A percentile compares a stretch with the other conserved stretches of the same genome.
Evolutionary conservation across 2,113 vertebrate genomes (phyloP).

Genomic region (Notarius lentiginosus): DNA sequence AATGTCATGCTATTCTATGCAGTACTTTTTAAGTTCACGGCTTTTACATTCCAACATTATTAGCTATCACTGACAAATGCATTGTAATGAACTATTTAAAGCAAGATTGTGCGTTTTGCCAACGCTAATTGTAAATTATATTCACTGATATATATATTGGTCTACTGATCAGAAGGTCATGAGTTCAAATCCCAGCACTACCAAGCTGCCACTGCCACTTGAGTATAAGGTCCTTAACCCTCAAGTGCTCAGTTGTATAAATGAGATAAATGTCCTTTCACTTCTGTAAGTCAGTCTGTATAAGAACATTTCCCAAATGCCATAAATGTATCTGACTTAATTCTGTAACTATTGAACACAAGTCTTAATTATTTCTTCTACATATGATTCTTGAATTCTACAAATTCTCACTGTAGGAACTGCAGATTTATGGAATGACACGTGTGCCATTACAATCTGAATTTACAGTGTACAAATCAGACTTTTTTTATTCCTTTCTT

Average conservation of each 20-base stretch:
- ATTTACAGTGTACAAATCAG: background rate
- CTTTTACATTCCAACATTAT: background rate
- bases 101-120: background rate
- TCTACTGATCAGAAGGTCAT: background rate
- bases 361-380: background rate
- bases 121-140: background rate
- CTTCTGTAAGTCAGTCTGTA: background rate
- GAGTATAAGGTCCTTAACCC: too few relatives aligned
- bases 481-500: background rate
- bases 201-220: background rate
- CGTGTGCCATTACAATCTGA: background rate
- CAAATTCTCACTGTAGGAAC: background rate
- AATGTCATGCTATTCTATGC: too few relatives aligned
- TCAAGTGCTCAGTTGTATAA: background rate
- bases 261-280: background rate
- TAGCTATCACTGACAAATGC: background rate
- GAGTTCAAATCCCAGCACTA: background rate
- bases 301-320: background rate
- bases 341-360: background rate
- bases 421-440: background rate
- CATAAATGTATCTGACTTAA: background rate
- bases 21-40: background rate
- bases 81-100: background rate
- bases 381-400: background rate
- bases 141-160: background rate